phyloP scores from a whole-genome alignment of 37 sponge, comb jelly and placozoan genomes.

The Bolinopsis microptera region DNA sequence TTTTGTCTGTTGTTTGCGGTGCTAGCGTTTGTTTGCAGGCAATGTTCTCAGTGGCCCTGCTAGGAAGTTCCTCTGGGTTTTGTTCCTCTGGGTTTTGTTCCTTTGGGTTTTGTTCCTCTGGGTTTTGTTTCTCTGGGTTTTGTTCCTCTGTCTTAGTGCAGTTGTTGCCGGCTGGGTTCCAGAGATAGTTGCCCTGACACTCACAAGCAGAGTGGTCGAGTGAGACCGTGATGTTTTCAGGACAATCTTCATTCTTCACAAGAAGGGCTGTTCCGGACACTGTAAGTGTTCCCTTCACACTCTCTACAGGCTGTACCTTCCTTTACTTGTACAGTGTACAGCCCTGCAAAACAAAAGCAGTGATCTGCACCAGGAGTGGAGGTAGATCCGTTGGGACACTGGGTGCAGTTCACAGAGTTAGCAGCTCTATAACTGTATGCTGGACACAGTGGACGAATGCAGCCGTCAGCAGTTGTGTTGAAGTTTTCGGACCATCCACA shows the following conservation, averaged over 20 bases:
- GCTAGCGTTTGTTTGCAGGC: no score
- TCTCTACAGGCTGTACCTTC: neutral
- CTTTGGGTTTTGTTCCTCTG: no score
- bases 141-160: neutral
- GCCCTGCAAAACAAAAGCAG: no score
- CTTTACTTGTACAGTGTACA: no score
- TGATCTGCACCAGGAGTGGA: neutral
- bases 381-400: neutral
- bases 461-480: no score
- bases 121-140: no score
- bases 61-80: no score
- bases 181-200: neutral
- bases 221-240: neutral
- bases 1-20: neutral
- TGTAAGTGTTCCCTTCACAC: neutral
- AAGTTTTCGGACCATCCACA: no score
- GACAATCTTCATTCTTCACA: neutral
- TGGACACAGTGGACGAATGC: neutral
- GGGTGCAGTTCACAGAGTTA: neutral
- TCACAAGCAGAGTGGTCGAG: neutral
- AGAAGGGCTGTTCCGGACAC: neutral
- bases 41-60: no score
- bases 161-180: neutral
- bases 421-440: neutral
- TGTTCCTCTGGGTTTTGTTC: no score